These are phyloP conservation scores for Luscinia luscinia DNA, from an alignment of 2,797 vertebrate genomes.

Conservation along the genomic window DNA sequence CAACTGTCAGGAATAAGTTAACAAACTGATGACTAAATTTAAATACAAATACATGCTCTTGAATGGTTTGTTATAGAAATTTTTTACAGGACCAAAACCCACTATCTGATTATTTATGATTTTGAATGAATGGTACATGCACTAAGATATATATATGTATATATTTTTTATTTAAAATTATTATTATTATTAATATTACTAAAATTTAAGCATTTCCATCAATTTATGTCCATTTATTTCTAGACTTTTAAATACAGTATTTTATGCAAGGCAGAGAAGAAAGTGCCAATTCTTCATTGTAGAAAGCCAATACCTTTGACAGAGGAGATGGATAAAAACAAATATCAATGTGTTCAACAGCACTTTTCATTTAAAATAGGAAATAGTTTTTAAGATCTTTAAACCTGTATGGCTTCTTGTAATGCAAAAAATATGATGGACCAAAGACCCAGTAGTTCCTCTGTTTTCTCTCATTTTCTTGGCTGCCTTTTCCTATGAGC, in stretches of 20 bases:
- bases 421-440: neutral
- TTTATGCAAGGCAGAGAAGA: neutral
- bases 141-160: neutral
- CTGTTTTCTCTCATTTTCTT: neutral
- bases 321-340: neutral
- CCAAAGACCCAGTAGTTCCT: neutral
- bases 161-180: neutral
- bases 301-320: neutral
- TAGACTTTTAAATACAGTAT: neutral
- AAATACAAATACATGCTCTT: neutral
- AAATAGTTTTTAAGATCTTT: neutral
- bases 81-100: neutral
- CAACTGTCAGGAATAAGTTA: neutral
- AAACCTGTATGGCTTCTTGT: neutral
- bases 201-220: neutral
- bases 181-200: neutral
- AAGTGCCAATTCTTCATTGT: neutral
- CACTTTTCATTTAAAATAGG: neutral
- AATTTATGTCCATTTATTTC: neutral
- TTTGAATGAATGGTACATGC: neutral
- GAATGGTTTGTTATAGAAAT: neutral
- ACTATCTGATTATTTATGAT: neutral
- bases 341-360: neutral
- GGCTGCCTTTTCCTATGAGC: neutral
- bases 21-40: neutral